Conservation (phyloP, 2,113 vertebrate genomes). For the Tamias sibiricus region DNA sequence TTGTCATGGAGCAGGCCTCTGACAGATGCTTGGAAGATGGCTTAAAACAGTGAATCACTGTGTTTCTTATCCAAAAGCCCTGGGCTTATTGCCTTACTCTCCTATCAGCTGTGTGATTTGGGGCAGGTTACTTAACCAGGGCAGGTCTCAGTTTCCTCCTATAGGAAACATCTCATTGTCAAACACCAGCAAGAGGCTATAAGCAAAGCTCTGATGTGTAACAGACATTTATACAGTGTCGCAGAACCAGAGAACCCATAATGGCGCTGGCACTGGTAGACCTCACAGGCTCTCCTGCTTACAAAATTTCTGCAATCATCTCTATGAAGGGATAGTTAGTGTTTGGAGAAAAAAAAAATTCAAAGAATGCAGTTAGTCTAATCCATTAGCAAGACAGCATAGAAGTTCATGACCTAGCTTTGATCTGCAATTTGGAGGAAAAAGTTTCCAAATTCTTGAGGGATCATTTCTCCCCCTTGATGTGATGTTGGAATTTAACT, state of each 20-base stretch:
- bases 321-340: neutral
- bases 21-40: neutral
- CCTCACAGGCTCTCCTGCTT: neutral
- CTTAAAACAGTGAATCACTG: neutral
- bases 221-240: neutral
- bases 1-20: neutral
- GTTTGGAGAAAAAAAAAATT: conserved; percentile 53
- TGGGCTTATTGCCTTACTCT: neutral
- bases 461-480: conserved; percentile 61
- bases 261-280: neutral
- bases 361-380: conserved; percentile 51
- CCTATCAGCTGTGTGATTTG: neutral
- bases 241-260: neutral
- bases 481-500: conserved; percentile 64
- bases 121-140: neutral
- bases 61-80: neutral
- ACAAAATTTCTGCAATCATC: conserved; percentile 41
- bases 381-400: conserved; percentile 29
- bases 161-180: neutral
- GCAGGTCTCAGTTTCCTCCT: neutral
- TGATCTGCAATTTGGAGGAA: conserved; percentile 69
- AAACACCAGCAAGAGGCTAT: neutral
- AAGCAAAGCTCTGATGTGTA: neutral
- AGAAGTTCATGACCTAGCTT: conserved; percentile 65
- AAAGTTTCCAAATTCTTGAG: conserved; percentile 61